Evolutionary conservation across 2,797 vertebrate species (phyloP), one percentile per base, ranked within the genome.

Genomic region (Decapterus maruadsi): DNA sequence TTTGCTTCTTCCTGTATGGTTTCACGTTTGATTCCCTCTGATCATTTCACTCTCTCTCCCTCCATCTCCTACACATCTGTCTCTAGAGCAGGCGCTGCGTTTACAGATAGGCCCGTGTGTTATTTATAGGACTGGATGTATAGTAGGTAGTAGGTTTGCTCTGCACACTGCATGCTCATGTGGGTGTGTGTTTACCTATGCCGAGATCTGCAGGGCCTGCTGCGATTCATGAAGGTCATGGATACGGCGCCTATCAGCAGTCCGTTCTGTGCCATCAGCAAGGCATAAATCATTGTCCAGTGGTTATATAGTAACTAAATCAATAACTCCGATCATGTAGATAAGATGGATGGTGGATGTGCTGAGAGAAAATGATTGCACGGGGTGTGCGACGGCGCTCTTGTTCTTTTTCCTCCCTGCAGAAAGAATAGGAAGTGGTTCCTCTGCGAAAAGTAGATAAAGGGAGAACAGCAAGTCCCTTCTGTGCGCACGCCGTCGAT

Each of bases 171-270:
- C 84, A 2, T 51, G 72, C 66, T 70, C 11, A 34, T 75, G 84
- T 89, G 82, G 87, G 90, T 71, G 86, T 80, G 80, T 86, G 85
- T 91, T 88, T 90, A 87, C 89, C 83, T 90, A 84, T n/a, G 70
- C 67, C 1, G 58, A 72, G 78, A 80, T 88, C 82, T 8, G 68
- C 80, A 68, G 81, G 78, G 78, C 73, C 85, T 0, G 34, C 75
- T 72, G 61, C 72, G 54, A 84, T 87, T 76, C 68, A 65, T 65
- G 89, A 92, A 94, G 90, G 91, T 92, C 90, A 82, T 0, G 14
- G 72, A 84, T 75, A 22, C 80, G 45, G 82, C 16, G 68, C 70
- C 83, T 66, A 71, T 81, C 87, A 66, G 81, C 63, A 31, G 62
- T 78, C 58, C 4, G 22, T 70, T 82, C 61, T 79, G 71, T 58